These are phyloP conservation scores for Gymnarchus niloticus DNA, from an alignment of 2,113 vertebrate genomes.

Conservation along the genomic window DNA sequence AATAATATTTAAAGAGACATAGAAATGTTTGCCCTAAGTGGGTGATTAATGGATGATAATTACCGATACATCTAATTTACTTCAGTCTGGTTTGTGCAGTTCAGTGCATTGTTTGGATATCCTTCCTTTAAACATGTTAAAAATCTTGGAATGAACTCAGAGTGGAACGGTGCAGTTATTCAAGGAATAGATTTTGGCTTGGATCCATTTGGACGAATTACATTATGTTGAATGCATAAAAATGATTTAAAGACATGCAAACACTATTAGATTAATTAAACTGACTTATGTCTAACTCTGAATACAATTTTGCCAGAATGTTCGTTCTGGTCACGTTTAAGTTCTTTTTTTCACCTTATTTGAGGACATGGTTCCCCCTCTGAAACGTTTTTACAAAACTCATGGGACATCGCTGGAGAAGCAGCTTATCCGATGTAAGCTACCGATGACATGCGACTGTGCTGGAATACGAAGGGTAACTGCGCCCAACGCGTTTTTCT, in stretches of 20 bases:
- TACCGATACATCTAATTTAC: too few species aligned
- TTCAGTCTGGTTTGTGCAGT: neutral
- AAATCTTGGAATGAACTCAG: neutral
- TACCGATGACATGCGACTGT: too few species aligned
- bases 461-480: too few species aligned
- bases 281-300: neutral
- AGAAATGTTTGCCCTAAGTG: neutral
- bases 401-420: too few species aligned
- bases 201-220: too few species aligned
- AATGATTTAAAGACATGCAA: neutral
- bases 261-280: neutral
- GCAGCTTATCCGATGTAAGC: too few species aligned
- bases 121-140: neutral
- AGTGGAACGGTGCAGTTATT: neutral
- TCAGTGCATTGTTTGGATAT: neutral
- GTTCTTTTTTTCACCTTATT: too few species aligned
- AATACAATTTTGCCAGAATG: neutral
- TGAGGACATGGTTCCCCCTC: too few species aligned
- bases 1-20: neutral
- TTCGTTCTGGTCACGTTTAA: neutral
- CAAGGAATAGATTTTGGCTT: neutral
- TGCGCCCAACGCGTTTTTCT: neutral
- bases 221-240: neutral
- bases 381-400: too few species aligned
- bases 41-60: conserved; percentile 2